Base-by-base conservation (phyloP, 2,797 vertebrate species). In the Microchirus variegatus region DNA sequence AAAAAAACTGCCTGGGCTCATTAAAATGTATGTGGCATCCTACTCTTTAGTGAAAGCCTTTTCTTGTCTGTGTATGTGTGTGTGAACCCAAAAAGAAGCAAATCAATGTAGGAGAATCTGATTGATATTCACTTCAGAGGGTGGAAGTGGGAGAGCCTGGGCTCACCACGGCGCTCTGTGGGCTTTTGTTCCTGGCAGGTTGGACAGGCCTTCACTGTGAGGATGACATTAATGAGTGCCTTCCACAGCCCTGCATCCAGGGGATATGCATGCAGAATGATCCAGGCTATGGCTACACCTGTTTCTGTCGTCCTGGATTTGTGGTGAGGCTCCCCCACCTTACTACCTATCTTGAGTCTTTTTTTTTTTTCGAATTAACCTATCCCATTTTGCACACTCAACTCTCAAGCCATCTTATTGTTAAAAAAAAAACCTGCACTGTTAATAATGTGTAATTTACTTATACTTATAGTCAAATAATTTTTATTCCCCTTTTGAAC, bases 261-360 rank as follows among this genome's bases (percentile, higher is more conserved):
- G 94, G 92, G 51, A 92, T 94, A 75, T 95, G 93, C 84, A 84
- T 92, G 73, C 92, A 95, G 89, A 94, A 92, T 47, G 89, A 93
- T 75, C 90, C 93, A 10, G 84, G 91, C 86, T 91, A 91, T 54
- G 94, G 93, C 81, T 95, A 94, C 73, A 90, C 90, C 81, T 95
- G 94, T 89, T 95, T 94, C 89, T 96, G 92, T 89, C 90, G 84
- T 73, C 92, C 94, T 63, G 92, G 93, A 93, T 95, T 95, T 93
- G 92, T 93, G 94, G 94, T 96, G 89, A 94, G 90, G 42, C 79
- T 78, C 51, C 54, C 67, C 68, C 77, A 85, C 84, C 79, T 84
- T 69, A 63, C 68, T 73, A 63, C 68, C 61, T 55, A 53, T 57
- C 53, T 60, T 49, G 42, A 17, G 6, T 61, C 56, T 70, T 42